Base-by-base conservation (phyloP, 2,113 vertebrate species). In the Zosterops hypoxanthus region DNA sequence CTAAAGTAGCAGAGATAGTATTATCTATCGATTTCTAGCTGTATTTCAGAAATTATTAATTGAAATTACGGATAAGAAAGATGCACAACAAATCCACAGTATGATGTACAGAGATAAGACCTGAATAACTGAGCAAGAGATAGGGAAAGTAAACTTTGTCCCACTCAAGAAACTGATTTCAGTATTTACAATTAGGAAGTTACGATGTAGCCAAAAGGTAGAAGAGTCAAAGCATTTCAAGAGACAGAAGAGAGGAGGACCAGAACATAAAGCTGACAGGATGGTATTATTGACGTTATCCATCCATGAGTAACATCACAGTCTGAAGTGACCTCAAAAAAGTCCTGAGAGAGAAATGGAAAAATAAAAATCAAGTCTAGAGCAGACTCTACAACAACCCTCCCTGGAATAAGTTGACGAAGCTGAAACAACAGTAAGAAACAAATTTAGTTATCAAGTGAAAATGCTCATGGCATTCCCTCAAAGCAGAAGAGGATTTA, bases 211-310 rank as follows among this genome's bases (percentile, higher is more conserved):
- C 59, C 63, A 82, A 87, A 69, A 88, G 76, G 81, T 49, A 91
- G 94, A 60, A 91, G 91, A 90, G 34, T 82, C 94, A 96, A 95
- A 87, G 66, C 49, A 92, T 78, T 92, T 88, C 95, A 95, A 92
- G 14, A 92, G 72, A 89, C 50, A 90, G 78, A 61, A 96, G 70
- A 95, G 86, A 77, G 84, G 81, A 95, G 69, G 92, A 94, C 64
- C 86, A 95, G 78, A 95, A 82, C 60, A 91, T 66, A 95, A 93
- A 89, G 92, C 77, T 90, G 78, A 85, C 69, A 95, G 93, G 89
- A 92, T 90, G 73, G 79, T 49, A 88, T 82, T 94, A 86, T 5
- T 94, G 92, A 89, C 17, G 11, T 75, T 94, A 94, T 86, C 88
- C 84, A 87, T 55, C 92, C 89, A 85, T 76, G 71, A 94, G 92